Evolutionary conservation across 2,888 invertebrate species (phyloP).

Genomic region (Limnephilus auricula): DNA sequence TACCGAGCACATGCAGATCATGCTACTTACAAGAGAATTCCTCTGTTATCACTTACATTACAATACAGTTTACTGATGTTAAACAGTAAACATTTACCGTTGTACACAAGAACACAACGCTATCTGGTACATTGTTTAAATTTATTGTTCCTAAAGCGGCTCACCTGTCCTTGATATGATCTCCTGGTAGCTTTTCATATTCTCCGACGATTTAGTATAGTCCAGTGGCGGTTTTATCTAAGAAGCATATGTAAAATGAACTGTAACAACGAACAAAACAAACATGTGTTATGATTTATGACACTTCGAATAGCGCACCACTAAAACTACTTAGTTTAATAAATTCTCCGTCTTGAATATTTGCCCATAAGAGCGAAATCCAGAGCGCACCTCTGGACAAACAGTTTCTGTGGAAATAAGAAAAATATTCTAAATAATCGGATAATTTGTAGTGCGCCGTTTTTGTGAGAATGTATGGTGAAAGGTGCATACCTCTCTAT

Average conservation of each 20-base stretch:
- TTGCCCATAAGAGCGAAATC: background rate
- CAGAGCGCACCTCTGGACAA: background rate
- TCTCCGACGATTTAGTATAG: background rate
- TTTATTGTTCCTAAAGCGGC: constrained; percentile 19
- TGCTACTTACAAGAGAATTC: background rate
- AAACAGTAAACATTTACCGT: constrained; percentile 16
- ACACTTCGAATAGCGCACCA: background rate
- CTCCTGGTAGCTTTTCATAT: background rate
- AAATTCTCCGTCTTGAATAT: no score
- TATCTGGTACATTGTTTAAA: constrained; percentile 21
- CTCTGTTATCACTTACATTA: background rate
- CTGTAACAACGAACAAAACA: background rate
- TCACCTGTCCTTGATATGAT: constrained; percentile 1
- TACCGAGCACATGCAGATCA: background rate
- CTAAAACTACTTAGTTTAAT: background rate
- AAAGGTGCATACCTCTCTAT: background rate
- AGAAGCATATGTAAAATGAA: background rate
- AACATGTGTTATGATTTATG: background rate
- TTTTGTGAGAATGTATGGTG: no score
- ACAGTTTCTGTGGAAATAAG: no score
- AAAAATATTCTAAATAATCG: background rate
- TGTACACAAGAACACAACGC: constrained; percentile 8
- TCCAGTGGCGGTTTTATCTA: background rate
- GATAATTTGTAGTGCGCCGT: no score
- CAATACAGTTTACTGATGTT: constrained; percentile 16